Base-by-base conservation (phyloP, 2,797 vertebrate species). In the Sebastes nivosus region DNA sequence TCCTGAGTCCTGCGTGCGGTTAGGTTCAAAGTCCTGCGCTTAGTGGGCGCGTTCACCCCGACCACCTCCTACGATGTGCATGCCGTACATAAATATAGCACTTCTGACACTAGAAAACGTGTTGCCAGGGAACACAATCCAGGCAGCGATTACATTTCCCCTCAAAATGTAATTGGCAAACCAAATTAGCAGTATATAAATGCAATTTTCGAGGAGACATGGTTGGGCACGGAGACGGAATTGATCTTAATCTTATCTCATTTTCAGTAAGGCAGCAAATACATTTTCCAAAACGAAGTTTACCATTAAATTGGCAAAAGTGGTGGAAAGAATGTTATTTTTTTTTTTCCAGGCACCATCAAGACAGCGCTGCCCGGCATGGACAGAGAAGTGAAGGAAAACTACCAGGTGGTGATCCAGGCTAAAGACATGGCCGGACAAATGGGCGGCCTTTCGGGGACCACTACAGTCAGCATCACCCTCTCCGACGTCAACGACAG, bases 351-450 rank as follows among this genome's bases (percentile, higher is more conserved):
- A 99, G 98, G 98, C 27, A 93, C 97, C 67, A 98, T 99, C 91
- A 97, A 97, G 93, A 99, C 98, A 8, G 98, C 98, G n/a, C 94
- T 99, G 24, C 97, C 98, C 0, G 97, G 98, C 77, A 99, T 99
- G 98, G 98, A 97, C 89, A 95, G 98, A 86, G 98, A 99, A 93
- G 97, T 99, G 32, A 96, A 96, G 77, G 98, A 99, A 18, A 95
- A 97, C 27, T 99, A 99, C 87, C 98, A 99, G 94, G 98, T 99
- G 64, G 97, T 99, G 77, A 99, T 99, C 90, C 98, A 99, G 87
- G 98, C 98, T 10, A 99, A 99, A 70, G 98, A 99, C 93, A 99
- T 99, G 98, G 98, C 98, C 0, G 98, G 98, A 50, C 98, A 99
- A 94, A 99, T 98, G 97, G 98, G 98, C 0, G 98, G 98, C 6